These are phyloP conservation scores for Leptopilina boulardi DNA, from an alignment of 1,140 invertebrate species.

Conservation along the genomic window DNA sequence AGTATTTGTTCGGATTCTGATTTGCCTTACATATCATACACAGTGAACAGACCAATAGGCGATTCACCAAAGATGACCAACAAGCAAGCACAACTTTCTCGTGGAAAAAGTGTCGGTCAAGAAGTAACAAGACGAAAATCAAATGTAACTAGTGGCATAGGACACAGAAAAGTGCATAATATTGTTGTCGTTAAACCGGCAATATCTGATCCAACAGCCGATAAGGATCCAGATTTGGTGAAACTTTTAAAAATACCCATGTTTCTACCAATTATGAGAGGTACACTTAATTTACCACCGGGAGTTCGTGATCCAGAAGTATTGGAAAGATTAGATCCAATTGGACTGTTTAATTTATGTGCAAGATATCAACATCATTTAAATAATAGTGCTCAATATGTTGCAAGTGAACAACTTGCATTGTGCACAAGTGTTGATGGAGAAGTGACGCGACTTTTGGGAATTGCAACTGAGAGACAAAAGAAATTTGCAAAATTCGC, in stretches of 20 bases:
- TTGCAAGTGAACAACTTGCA: constrained; percentile 65
- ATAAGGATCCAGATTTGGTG: constrained; percentile 88
- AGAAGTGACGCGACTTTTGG: constrained; percentile 83
- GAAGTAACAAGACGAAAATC: constrained; percentile 68
- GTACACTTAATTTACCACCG: constrained; percentile 88
- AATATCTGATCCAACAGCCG: constrained; percentile 77
- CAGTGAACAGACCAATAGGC: constrained; percentile 93
- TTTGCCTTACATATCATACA: constrained; percentile 95
- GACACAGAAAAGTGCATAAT: constrained; percentile 76
- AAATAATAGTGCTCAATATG: constrained; percentile 72
- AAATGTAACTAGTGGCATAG: constrained; percentile 55
- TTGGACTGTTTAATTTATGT: constrained; percentile 79
- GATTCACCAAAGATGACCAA: constrained; percentile 86
- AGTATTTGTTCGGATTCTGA: constrained; percentile 93
- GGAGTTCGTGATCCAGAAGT: constrained; percentile 91
- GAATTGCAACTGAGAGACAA: constrained; percentile 85
- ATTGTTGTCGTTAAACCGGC: constrained; percentile 93
- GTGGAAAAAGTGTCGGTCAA: constrained; percentile 70
- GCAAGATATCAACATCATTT: constrained; percentile 87
- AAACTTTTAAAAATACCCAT: constrained; percentile 90
- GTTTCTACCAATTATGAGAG: constrained; percentile 94
- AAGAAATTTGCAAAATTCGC: constrained; percentile 89
- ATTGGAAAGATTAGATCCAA: constrained; percentile 86
- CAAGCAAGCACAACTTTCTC: constrained; percentile 75
- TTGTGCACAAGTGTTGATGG: constrained; percentile 78